Percentiles rank a stretch among this genome's conserved stretches.
phyloP scores from a whole-genome alignment of 2,113 vertebrate genomes.

The Emydocephalus ijimae region DNA sequence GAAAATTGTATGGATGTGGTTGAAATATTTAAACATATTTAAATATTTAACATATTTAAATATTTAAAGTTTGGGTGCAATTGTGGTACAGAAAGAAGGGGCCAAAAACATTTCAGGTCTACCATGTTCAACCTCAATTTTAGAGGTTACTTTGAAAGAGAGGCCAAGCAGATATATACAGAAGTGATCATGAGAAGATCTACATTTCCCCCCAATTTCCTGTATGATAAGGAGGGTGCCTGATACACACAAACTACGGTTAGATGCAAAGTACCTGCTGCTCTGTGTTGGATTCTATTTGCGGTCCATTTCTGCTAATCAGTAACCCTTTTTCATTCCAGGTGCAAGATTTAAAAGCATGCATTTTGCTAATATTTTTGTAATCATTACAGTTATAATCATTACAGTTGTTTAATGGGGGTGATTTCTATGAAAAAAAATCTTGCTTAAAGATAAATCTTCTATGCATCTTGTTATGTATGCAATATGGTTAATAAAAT shows the following conservation, averaged over 20 bases:
- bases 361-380: conserved; percentile 44
- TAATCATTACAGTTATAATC: conserved; percentile 35
- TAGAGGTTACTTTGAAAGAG: background rate
- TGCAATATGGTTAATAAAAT: no score
- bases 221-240: background rate
- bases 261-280: background rate
- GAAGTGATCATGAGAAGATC: background rate
- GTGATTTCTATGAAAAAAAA: conserved; percentile 41
- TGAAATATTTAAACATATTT: background rate
- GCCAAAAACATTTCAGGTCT: background rate
- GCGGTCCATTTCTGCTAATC: background rate
- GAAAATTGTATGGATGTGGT: background rate
- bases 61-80: background rate
- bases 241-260: background rate
- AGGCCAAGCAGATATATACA: background rate
- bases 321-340: conserved; percentile 37
- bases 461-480: no score
- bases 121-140: background rate
- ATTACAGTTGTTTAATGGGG: conserved; percentile 25
- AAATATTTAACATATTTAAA: no score
- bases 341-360: background rate
- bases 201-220: background rate
- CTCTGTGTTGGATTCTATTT: background rate
- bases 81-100: background rate
- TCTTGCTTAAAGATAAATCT: conserved; percentile 39